Evolutionary conservation across 2,113 vertebrate genomes (phyloP).

Genomic region (Casuarius casuarius): DNA sequence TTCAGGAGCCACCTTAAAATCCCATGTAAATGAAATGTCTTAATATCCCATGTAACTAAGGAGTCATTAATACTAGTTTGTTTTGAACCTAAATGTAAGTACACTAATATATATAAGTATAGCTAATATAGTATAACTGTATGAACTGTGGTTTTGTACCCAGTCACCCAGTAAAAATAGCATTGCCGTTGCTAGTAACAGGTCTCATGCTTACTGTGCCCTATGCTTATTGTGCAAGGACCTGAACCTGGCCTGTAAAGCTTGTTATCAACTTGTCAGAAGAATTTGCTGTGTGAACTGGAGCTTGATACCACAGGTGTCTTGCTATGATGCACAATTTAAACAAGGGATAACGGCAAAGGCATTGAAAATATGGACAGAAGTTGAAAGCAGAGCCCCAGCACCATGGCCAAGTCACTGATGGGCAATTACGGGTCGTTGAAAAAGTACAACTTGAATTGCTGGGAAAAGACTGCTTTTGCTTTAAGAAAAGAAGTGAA

Average conservation of each 20-base stretch:
- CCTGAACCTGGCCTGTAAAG: neutral
- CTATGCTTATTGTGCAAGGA: neutral
- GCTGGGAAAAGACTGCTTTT: neutral
- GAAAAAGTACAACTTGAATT: fast-evolving
- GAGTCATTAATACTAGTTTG: neutral
- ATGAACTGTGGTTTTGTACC: neutral
- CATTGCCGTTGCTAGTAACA: neutral
- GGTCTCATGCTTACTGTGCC: neutral
- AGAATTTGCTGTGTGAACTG: neutral
- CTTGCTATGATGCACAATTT: neutral
- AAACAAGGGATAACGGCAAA: neutral
- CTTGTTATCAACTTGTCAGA: neutral
- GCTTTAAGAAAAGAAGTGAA: neutral
- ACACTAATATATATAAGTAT: neutral
- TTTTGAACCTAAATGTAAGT: neutral
- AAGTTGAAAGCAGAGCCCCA: neutral
- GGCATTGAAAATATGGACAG: neutral
- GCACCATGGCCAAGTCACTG: neutral
- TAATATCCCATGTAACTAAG: neutral
- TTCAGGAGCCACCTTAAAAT: neutral
- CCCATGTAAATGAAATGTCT: neutral
- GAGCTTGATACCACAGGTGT: neutral
- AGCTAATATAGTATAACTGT: neutral
- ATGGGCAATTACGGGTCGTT: neutral
- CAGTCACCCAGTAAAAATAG: neutral